phyloP scores from a whole-genome alignment of 2,888 invertebrate genomes.

The Folsomia candida region DNA sequence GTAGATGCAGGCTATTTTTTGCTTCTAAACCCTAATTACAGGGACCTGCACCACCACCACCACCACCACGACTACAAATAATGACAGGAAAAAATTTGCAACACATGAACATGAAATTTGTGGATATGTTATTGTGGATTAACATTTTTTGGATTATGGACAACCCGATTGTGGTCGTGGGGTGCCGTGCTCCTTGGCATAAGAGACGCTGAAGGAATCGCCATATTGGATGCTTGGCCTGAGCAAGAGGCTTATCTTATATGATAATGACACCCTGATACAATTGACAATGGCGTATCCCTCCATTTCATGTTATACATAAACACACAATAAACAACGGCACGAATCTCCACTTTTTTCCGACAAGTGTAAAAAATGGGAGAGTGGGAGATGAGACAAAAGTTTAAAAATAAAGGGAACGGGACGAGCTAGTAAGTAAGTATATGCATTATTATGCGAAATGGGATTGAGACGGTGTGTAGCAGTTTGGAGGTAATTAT shows the following conservation, averaged over 20 bases:
- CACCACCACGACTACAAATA: background rate
- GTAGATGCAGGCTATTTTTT: background rate
- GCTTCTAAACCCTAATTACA: background rate
- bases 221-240: background rate
- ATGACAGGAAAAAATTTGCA: background rate
- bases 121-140: background rate
- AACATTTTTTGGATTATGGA: background rate
- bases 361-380: background rate
- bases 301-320: background rate
- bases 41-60: too few species aligned
- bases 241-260: background rate
- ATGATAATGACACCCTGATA: background rate
- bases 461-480: slow-evolving; percentile 31
- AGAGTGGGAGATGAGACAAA: background rate
- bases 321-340: background rate
- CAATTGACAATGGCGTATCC: too few species aligned
- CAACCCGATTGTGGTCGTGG: background rate
- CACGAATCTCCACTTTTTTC: background rate
- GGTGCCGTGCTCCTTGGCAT: too few species aligned
- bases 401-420: background rate
- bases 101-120: background rate
- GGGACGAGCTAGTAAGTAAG: background rate
- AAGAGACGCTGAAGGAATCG: background rate
- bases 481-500: slow-evolving; percentile 37
- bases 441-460: slow-evolving; percentile 46